Percentiles rank a stretch among this genome's conserved stretches.
phyloP scores from a whole-genome alignment of 92 coral and sea anemone species.

The Pocillopora meandrina region DNA sequence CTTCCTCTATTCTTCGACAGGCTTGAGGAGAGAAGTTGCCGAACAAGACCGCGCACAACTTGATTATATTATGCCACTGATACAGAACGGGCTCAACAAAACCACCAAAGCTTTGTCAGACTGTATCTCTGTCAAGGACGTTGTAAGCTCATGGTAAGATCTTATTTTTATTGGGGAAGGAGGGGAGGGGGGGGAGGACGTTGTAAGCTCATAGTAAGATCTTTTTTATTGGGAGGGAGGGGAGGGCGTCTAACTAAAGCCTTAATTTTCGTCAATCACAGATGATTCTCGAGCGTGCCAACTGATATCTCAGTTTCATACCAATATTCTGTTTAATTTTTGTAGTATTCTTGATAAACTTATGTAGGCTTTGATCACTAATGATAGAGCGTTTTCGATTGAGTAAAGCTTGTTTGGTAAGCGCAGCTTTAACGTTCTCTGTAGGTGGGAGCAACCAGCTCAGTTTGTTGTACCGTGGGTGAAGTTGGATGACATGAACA shows the following conservation, averaged over 20 bases:
- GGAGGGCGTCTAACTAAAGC: no score
- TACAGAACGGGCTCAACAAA: constrained; percentile 77
- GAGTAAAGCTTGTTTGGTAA: no score
- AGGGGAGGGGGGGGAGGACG: constrained; percentile 38
- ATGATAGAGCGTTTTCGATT: no score
- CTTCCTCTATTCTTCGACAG: constrained; percentile 31
- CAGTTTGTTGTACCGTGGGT: constrained; percentile 95
- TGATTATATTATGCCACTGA: constrained; percentile 79
- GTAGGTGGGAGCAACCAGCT: constrained; percentile 99
- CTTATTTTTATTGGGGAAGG: background rate
- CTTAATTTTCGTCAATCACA: no score
- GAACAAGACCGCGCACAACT: constrained; percentile 79
- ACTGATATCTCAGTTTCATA: no score
- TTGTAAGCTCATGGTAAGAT: constrained; percentile 86
- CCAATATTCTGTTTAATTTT: no score
- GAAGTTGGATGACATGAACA: constrained; percentile 81
- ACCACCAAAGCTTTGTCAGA: constrained; percentile 85
- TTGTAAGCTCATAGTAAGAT: constrained; percentile 84
- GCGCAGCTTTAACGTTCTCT: background rate
- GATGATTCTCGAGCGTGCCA: no score
- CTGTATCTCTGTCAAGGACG: constrained; percentile 82
- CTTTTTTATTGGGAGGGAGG: background rate
- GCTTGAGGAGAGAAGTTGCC: constrained; percentile 72
- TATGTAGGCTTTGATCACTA: no score
- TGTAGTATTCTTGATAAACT: no score